A percentile compares a stretch with the other conserved stretches of the same genome.
phyloP scores from a whole-genome alignment of 2,888 invertebrate species.

The Tortricodes alternella region DNA sequence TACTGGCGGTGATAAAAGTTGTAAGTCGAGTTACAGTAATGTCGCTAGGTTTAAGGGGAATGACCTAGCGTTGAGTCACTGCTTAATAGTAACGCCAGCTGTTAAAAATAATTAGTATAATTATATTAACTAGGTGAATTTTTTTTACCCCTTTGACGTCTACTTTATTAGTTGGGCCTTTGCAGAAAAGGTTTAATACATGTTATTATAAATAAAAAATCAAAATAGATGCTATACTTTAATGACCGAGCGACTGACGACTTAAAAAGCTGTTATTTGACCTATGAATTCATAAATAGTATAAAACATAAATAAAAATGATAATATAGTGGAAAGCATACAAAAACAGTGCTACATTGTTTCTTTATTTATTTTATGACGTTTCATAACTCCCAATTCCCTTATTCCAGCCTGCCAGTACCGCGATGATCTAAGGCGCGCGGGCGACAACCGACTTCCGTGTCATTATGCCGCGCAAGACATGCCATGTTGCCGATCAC shows the following conservation, averaged over 20 bases:
- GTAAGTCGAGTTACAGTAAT: conserved; percentile 5
- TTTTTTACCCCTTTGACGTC: too few species aligned
- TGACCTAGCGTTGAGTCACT: not conserved
- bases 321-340: too few species aligned
- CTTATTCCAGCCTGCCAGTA: conserved; percentile 12
- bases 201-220: too few species aligned
- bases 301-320: too few species aligned
- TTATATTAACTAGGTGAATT: too few species aligned
- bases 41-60: not conserved
- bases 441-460: conserved; percentile 55
- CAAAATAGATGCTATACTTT: too few species aligned
- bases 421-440: conserved; percentile 52
- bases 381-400: not conserved
- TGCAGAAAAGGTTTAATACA: too few species aligned
- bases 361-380: conserved; percentile 7
- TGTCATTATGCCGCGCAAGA: conserved; percentile 59
- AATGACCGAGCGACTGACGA: too few species aligned
- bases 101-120: not conserved
- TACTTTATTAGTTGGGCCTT: too few species aligned
- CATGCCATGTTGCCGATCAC: conserved; percentile 34
- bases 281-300: too few species aligned
- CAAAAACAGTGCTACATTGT: not conserved
- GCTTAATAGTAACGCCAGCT: not conserved
- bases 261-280: too few species aligned
- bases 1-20: conserved; percentile 32